Evolutionary conservation across 2,113 vertebrate species (phyloP).

Genomic region (Morone saxatilis): DNA sequence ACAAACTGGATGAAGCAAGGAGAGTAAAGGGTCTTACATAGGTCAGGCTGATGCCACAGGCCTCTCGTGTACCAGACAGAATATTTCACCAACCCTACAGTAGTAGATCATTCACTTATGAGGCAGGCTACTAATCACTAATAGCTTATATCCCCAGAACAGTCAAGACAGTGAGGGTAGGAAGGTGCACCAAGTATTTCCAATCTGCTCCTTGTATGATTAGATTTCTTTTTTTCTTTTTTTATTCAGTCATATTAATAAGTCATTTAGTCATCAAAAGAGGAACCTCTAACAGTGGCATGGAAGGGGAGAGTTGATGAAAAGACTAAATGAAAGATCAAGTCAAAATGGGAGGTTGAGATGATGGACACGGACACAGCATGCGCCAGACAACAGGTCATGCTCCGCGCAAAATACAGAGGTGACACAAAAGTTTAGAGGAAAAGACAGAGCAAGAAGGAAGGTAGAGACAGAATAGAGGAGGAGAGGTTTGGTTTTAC

Average conservation of each 20-base stretch:
- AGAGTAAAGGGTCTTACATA: constrained; percentile 89
- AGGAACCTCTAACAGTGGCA: constrained; percentile 90
- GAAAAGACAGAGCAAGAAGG: constrained; percentile 49
- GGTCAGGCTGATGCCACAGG: constrained; percentile 86
- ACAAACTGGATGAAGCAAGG: constrained; percentile 50
- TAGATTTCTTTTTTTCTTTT: constrained; percentile 62
- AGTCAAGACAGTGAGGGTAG: constrained; percentile 85
- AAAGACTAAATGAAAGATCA: constrained; percentile 83
- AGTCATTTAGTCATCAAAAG: constrained; percentile 84
- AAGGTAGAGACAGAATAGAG: constrained; percentile 64
- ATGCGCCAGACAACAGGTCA: constrained; percentile 92
- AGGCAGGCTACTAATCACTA: constrained; percentile 78
- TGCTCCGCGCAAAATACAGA: constrained; percentile 89
- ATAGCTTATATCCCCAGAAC: constrained; percentile 80
- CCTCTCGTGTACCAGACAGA: constrained; percentile 86
- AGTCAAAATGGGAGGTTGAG: constrained; percentile 81
- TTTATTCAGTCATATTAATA: constrained; percentile 62
- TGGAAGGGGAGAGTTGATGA: constrained; percentile 86
- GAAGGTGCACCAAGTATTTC: constrained; percentile 82
- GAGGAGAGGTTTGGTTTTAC: constrained; percentile 54
- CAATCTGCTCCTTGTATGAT: constrained; percentile 77
- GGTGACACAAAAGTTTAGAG: constrained; percentile 74
- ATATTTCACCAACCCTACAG: constrained; percentile 85
- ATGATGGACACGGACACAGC: constrained; percentile 87
- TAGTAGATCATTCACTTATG: constrained; percentile 81